These are phyloP conservation scores for Ceratina australensis DNA, from an alignment of 1,140 invertebrate genomes.

Conservation along the genomic window DNA sequence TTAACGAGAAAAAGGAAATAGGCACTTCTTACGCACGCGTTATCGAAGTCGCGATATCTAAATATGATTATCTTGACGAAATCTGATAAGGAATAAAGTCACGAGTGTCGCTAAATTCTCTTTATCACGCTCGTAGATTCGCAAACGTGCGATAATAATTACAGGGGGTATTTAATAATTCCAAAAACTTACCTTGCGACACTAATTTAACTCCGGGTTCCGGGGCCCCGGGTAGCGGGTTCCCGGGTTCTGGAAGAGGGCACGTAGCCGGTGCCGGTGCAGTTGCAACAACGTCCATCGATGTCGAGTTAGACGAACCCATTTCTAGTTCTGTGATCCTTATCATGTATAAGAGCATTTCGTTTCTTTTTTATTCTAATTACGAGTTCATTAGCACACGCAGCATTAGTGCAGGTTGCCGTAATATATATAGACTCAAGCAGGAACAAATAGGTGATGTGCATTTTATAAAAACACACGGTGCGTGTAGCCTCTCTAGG, in stretches of 20 bases:
- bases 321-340: neutral
- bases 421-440: no score
- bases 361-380: neutral
- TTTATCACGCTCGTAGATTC: neutral
- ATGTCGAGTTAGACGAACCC: neutral
- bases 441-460: no score
- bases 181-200: neutral
- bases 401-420: neutral
- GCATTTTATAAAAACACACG: neutral
- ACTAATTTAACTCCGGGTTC: neutral
- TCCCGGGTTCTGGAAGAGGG: neutral
- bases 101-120: neutral
- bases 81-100: conserved; percentile 7
- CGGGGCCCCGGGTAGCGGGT: neutral
- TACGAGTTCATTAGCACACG: neutral
- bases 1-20: no score
- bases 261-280: conserved; percentile 7
- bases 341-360: neutral
- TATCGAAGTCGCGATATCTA: neutral
- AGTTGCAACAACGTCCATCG: neutral
- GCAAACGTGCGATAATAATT: neutral
- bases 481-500: neutral
- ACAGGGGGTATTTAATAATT: neutral
- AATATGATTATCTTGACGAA: neutral
- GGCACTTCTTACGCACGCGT: neutral